Conservation (phyloP, 2,888 invertebrate species). For the Nomada ferruginata region DNA sequence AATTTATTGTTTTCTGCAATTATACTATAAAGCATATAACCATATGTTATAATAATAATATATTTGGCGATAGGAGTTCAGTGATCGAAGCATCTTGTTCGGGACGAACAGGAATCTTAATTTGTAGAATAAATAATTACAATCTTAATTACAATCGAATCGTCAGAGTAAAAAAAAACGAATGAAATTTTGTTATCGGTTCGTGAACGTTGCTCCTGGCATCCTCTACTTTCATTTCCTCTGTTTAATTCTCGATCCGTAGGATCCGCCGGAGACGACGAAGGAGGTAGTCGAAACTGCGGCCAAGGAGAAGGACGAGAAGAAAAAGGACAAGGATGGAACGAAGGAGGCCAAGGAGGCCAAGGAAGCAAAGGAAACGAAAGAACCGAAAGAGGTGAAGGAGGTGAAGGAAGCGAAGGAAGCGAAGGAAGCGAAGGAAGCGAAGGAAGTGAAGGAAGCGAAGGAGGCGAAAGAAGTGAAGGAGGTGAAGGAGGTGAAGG, state of each 20-base stretch:
- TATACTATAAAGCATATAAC: too few species aligned
- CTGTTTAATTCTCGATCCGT: conserved; percentile 34
- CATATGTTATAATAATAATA: too few species aligned
- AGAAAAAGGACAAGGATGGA: conserved; percentile 83
- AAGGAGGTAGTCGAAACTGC: conserved; percentile 85
- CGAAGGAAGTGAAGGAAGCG: conserved; percentile 84
- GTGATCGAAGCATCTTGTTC: too few species aligned
- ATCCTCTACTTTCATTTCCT: background rate
- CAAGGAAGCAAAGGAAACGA: too few species aligned
- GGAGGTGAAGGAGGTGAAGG: conserved; percentile 83
- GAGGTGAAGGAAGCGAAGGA: conserved; percentile 80
- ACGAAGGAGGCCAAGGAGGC: conserved; percentile 76
- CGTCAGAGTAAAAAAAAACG: too few species aligned
- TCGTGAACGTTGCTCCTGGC: background rate
- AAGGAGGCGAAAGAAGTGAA: conserved; percentile 75
- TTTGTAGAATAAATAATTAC: too few species aligned
- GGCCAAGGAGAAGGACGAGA: conserved; percentile 84
- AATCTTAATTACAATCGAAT: too few species aligned
- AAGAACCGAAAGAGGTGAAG: conserved; percentile 83
- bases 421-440: conserved; percentile 83
- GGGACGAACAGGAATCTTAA: too few species aligned
- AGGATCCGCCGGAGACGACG: conserved; percentile 80
- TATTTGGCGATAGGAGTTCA: too few species aligned
- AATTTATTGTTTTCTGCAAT: too few species aligned
- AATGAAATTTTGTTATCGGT: background rate